A percentile compares a stretch with the other conserved stretches of the same genome.
These are phyloP conservation scores for Leuctra nigra DNA, from an alignment of 2,888 invertebrate genomes.

Conservation along the genomic window DNA sequence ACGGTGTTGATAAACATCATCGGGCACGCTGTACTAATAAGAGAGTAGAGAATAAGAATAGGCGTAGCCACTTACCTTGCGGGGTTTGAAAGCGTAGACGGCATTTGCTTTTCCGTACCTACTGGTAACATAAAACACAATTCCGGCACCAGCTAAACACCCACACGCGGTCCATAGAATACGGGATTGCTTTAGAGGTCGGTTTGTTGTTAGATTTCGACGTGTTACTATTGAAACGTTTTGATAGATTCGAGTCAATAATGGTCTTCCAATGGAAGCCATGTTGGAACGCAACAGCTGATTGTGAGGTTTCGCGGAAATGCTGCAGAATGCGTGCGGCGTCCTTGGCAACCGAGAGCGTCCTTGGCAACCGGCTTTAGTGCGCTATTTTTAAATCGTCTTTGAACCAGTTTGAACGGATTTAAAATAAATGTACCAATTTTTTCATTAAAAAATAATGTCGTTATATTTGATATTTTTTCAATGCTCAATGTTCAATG, in stretches of 20 bases:
- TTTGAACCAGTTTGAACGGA: too few species aligned
- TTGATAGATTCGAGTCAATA: slow-evolving; percentile 43
- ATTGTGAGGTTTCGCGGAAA: neutral
- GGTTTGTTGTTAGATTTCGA: slow-evolving; percentile 39
- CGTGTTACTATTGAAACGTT: slow-evolving; percentile 38
- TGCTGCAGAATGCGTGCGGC: neutral
- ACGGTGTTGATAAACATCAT: slow-evolving; percentile 1
- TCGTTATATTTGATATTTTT: neutral
- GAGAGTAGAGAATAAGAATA: slow-evolving; percentile 19
- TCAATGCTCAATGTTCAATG: too few species aligned
- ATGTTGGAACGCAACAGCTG: slow-evolving; percentile 39
- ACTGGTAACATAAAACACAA: slow-evolving; percentile 42
- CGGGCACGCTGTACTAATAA: slow-evolving; percentile 18
- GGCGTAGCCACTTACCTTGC: slow-evolving; percentile 41
- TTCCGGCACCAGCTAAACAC: slow-evolving; percentile 43
- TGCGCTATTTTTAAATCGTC: too few species aligned
- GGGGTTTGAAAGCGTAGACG: slow-evolving; percentile 47
- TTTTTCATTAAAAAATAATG: neutral
- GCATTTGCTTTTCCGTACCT: slow-evolving; percentile 40
- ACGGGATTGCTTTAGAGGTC: slow-evolving; percentile 35
- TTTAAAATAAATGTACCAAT: neutral
- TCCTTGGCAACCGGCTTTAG: slow-evolving; percentile 12
- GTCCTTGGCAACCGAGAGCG: slow-evolving; percentile 4
- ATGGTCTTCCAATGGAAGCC: slow-evolving; percentile 46
- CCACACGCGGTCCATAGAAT: slow-evolving; percentile 29